A percentile compares a stretch with the other conserved stretches of the same genome.
These are phyloP conservation scores for Turritopsis rubra DNA, from an alignment of 30 jellyfish, hydroid and myxozoan species.

Conservation along the genomic window DNA sequence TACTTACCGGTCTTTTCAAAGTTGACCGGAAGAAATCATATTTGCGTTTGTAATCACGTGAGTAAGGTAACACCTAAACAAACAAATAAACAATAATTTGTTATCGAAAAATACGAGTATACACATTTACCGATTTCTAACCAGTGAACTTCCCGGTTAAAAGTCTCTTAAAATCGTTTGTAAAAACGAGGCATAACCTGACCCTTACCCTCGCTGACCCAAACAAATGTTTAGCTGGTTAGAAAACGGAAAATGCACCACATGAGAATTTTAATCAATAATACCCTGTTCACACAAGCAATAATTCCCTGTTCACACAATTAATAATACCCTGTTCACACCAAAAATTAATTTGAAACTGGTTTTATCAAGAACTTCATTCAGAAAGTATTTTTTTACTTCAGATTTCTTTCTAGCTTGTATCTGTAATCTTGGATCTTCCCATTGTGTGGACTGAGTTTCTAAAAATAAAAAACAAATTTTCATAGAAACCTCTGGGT, in stretches of 20 bases:
- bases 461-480: slow-evolving; percentile 26
- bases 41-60: slow-evolving; percentile 95
- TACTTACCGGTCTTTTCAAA: slow-evolving; percentile 84
- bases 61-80: slow-evolving; percentile 91
- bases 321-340: no score
- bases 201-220: no score
- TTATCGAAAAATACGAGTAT: neutral
- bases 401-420: slow-evolving; percentile 52
- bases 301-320: no score
- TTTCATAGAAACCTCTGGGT: neutral
- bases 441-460: slow-evolving; percentile 99
- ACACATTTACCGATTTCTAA: no score
- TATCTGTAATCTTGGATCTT: slow-evolving; percentile 91
- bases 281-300: no score
- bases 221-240: no score
- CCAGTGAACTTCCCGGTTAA: no score
- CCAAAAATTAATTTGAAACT: no score
- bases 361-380: neutral
- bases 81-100: neutral
- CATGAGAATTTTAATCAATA: no score
- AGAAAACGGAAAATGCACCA: no score
- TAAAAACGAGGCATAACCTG: no score
- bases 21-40: slow-evolving; percentile 97
- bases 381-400: slow-evolving; percentile 17
- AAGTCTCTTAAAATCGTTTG: no score